Conservation (phyloP, 2,888 invertebrate species). For the Apoda limacodes region DNA sequence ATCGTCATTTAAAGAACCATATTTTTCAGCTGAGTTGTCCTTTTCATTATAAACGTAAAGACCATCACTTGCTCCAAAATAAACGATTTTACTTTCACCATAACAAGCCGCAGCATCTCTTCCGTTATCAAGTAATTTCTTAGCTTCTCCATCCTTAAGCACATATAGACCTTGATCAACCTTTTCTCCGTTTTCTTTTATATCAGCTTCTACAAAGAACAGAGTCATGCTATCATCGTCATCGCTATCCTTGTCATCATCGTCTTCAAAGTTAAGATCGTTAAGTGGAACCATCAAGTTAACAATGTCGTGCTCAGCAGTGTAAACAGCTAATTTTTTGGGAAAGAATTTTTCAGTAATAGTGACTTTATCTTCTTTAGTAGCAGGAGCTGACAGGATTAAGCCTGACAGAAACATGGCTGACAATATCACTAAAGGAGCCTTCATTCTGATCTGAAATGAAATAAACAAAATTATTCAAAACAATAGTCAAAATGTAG, state of each 20-base stretch:
- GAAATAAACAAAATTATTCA: slow-evolving; percentile 2
- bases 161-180: slow-evolving; percentile 30
- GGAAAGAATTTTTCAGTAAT: slow-evolving; percentile 26
- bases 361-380: slow-evolving; percentile 16
- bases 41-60: slow-evolving; percentile 29
- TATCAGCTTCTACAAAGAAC: slow-evolving; percentile 32
- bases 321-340: slow-evolving; percentile 22
- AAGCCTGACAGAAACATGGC: slow-evolving; percentile 23
- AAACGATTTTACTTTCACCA: slow-evolving; percentile 27
- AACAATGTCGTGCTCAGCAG: slow-evolving; percentile 27
- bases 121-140: slow-evolving; percentile 30
- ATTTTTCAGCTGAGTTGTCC: slow-evolving; percentile 30
- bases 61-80: slow-evolving; percentile 36
- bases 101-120: slow-evolving; percentile 28
- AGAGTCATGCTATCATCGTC: slow-evolving; percentile 15
- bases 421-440: slow-evolving; percentile 15
- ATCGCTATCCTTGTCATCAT: slow-evolving; percentile 15
- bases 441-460: slow-evolving; percentile 9
- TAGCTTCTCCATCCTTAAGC: slow-evolving; percentile 22
- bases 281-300: slow-evolving; percentile 30
- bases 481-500: too few species aligned
- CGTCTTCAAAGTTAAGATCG: slow-evolving; percentile 26
- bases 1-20: slow-evolving; percentile 33
- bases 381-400: slow-evolving; percentile 23
- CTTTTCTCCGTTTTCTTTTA: slow-evolving; percentile 18